These are phyloP conservation scores for Maccullochella peelii DNA, from an alignment of 2,113 vertebrate genomes.

Conservation along the genomic window DNA sequence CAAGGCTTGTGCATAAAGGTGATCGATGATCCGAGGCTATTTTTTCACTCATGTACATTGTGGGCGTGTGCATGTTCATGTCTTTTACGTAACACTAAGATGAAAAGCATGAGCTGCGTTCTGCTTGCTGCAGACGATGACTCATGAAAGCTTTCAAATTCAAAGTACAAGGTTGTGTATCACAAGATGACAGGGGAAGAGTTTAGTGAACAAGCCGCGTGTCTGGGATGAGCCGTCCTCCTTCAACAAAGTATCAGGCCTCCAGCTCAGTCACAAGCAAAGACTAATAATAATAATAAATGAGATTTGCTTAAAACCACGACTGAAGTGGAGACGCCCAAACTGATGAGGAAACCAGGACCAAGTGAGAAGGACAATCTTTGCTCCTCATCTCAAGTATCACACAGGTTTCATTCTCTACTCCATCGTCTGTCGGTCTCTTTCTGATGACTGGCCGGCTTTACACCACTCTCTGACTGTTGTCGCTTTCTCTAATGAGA, in stretches of 20 bases:
- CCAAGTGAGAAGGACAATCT: not conserved
- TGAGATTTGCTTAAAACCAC: too few relatives aligned
- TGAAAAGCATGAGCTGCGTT: slow-evolving; percentile 27
- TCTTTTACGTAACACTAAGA: slow-evolving; percentile 12
- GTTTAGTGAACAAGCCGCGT: slow-evolving; percentile 12
- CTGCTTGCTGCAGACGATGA: slow-evolving; percentile 32
- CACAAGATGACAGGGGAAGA: slow-evolving; percentile 36
- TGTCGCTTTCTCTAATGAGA: slow-evolving; percentile 17
- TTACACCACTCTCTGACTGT: not conserved
- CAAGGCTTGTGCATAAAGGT: not conserved
- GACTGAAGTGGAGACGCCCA: not conserved
- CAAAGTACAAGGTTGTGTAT: slow-evolving; percentile 16
- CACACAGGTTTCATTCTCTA: not conserved
- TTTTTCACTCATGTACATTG: not conserved
- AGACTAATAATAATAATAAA: not conserved
- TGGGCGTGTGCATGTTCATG: not conserved
- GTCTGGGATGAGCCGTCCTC: slow-evolving; percentile 18
- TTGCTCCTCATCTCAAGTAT: slow-evolving; percentile 1
- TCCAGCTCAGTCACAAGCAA: not conserved
- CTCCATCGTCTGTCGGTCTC: not conserved
- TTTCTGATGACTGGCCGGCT: slow-evolving; percentile 15
- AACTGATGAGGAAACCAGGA: not conserved
- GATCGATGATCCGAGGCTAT: not conserved
- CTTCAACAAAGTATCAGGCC: not conserved
- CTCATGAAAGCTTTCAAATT: slow-evolving; percentile 42